Evolutionary conservation across 92 coral and sea anemone species (phyloP).

Genomic region (Porites cylindrica): DNA sequence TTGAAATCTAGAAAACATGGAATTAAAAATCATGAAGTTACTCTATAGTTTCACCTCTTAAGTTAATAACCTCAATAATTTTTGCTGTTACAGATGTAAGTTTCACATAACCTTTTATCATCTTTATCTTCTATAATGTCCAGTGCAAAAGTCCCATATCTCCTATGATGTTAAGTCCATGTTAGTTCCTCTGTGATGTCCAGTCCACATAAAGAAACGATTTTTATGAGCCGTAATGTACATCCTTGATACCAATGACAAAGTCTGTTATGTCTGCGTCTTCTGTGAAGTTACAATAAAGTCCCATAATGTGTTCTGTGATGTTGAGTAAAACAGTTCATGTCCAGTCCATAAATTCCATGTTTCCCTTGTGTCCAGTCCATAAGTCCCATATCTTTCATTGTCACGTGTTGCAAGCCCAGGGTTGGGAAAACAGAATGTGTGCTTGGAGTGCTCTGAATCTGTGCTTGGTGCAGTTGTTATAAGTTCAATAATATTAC

Average conservation of each 20-base stretch:
- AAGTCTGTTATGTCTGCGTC: not conserved
- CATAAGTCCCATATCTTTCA: slow-evolving; percentile 28
- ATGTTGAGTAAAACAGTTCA: not conserved
- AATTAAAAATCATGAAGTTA: too few species aligned
- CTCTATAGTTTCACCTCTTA: too few species aligned
- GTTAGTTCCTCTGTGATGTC: slow-evolving; percentile 1
- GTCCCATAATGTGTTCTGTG: not conserved
- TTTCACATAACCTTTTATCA: not conserved
- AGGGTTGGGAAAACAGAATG: not conserved
- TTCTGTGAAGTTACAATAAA: not conserved
- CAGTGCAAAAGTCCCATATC: slow-evolving; percentile 32
- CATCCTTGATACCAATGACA: not conserved
- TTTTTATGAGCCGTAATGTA: not conserved
- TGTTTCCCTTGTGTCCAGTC: slow-evolving; percentile 26
- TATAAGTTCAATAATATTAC: not conserved
- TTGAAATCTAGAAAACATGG: too few species aligned
- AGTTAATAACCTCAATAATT: not conserved
- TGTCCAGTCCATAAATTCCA: slow-evolving; percentile 20
- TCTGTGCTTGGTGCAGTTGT: slow-evolving; percentile 24
- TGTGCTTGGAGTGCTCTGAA: slow-evolving; percentile 24
- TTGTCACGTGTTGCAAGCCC: slow-evolving; percentile 20
- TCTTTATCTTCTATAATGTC: slow-evolving; percentile 19
- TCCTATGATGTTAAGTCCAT: slow-evolving; percentile 18
- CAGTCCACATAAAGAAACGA: not conserved
- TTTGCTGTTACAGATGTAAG: too few species aligned